Conservation (phyloP, 2,888 invertebrate genomes). For the Chrysomela aeneicollis region DNA sequence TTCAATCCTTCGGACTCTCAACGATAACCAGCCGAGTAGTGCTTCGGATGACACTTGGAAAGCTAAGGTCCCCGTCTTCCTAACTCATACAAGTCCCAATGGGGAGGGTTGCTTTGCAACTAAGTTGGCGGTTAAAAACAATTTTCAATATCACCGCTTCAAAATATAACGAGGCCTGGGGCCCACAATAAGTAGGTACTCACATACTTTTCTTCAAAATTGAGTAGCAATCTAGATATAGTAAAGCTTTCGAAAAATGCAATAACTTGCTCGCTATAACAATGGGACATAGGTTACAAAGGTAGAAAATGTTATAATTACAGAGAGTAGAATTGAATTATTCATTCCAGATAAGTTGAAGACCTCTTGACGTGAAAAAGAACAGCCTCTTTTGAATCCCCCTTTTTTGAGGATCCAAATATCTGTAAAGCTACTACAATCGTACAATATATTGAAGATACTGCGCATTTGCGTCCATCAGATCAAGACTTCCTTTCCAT, state of each 20-base stretch:
- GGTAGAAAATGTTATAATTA: neutral
- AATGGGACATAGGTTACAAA: neutral
- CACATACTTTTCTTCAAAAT: neutral
- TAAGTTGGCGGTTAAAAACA: too few species aligned
- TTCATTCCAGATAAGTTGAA: neutral
- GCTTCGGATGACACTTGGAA: too few species aligned
- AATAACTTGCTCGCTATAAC: neutral
- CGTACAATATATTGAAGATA: neutral
- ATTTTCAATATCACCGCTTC: neutral
- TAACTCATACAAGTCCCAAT: too few species aligned
- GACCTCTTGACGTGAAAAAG: neutral
- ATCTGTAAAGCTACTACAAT: neutral
- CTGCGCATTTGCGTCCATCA: neutral
- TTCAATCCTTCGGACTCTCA: too few species aligned
- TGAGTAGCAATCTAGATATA: neutral
- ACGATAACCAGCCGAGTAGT: too few species aligned
- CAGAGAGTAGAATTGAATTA: neutral
- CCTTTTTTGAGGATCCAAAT: neutral
- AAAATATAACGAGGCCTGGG: neutral
- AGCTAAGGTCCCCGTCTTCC: too few species aligned
- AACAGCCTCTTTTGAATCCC: neutral
- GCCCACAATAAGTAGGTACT: neutral
- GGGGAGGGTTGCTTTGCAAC: too few species aligned
- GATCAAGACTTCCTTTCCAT: neutral
- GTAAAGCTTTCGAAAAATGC: neutral